Base-by-base conservation (phyloP, 2,888 invertebrate genomes). In the Lymantria dispar region DNA sequence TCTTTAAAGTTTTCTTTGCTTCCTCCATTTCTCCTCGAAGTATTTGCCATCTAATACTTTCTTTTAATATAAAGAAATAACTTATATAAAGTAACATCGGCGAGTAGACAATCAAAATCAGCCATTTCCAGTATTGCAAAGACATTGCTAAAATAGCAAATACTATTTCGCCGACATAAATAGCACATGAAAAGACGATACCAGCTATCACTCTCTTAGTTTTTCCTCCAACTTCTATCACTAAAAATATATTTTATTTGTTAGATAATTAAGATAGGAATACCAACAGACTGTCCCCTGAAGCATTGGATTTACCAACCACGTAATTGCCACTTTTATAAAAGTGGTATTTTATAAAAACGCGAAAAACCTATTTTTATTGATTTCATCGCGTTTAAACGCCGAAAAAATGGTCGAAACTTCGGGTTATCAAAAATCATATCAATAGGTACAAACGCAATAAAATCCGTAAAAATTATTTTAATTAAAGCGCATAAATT, bases 11-110 rank as follows among this genome's bases (percentile, higher is more conserved):
- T 7, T 68, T 53, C 56, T 79, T 87, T 0, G 81, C 85, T 45
- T 74, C 78, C 3, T 68, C 58, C 46, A 74, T 79, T 66, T 72
- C 80, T 0, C 85, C 85, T 40, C 79, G 70, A 8, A 87, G 50
- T 65, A 86, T 72, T 69, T 84, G 83, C 87, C 87, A 88, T 61
- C 87, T 69, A 3, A 79, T 74, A 48, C 87, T 86, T 57, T 88
- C 87, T 71, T 63, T 72, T 36, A 88, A 54, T 12, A 84, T 22
- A 5, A 80, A 59, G 45, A 62, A 56, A 51, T 84, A 87, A 1
- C 61, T 47, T 7, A 80, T 36, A 41, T 85, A 85, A 12, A 86
- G 45, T 22, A 80, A 50, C 65, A 81, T 72, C 3, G 87, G 87
- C 0, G 76, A 52, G 47, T 88, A 85, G 0, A 80, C 74, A 0